Evolutionary conservation across 2,888 invertebrate species (phyloP), one percentile per base, ranked within the genome.

Genomic region (Microctonus hyperodae): DNA sequence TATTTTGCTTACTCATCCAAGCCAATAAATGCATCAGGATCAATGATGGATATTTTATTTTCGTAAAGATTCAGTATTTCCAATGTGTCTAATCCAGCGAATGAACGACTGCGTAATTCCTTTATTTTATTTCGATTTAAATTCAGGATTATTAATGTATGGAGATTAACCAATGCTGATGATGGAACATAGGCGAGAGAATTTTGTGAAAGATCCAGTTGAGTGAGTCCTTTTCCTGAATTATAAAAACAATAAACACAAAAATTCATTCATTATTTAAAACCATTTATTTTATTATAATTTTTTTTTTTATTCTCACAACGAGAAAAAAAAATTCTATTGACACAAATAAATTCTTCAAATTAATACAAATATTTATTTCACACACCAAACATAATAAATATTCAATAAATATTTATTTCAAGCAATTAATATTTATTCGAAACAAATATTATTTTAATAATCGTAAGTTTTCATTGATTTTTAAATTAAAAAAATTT

Each of bases 21-120:
- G 64, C 95, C 95, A 73, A 91, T 89, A 83, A 96, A 96, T 37
- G 95, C 94, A 70, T 93, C 92, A 10, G 89, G 88, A 80, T 95
- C 94, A 72, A 96, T 90, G 62, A 86, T 88, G 74, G 89, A 89
- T 79, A 95, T 91, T 85, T 90, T 91, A 82, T 95, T 95, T 83
- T 94, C 95, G 83, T 95, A 96, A 37, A 96, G 85, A 11, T 93
- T 94, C 44, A 96, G 88, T 72, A 95, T 93, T 83, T 95, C 94
- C 73, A 96, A 85, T 2, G 95, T 94, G 79, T 93, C 93, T 75
- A 96, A 86, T 0, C 96, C 96, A 79, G 92, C 90, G 81, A 96
- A 96, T 10, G 95, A 95, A 72, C 89, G 90, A 70, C 90, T 89
- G 78, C 93, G 94, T 35, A 96, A 87, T 62, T 89, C 90, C 56